phyloP scores from a whole-genome alignment of 2,888 invertebrate genomes.

The Pherbina coryleti region DNA sequence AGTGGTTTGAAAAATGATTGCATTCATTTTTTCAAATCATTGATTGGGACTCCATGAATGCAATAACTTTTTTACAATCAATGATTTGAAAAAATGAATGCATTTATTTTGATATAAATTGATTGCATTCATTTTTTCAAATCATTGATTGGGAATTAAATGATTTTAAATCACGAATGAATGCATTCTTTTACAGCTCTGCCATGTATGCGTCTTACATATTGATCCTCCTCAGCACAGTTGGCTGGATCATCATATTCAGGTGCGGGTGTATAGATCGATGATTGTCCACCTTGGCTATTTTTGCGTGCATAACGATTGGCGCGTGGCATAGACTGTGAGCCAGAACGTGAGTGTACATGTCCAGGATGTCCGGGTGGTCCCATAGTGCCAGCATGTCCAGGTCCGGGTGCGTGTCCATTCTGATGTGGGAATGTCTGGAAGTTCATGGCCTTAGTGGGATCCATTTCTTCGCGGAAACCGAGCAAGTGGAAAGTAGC shows the following conservation, averaged over 20 bases:
- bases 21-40: too few relatives aligned
- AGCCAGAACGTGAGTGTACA: slow-evolving; percentile 86
- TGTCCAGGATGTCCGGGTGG: slow-evolving; percentile 84
- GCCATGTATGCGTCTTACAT: slow-evolving; percentile 71
- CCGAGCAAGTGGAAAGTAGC: slow-evolving; percentile 96
- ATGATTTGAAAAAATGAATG: too few relatives aligned
- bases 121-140: too few relatives aligned
- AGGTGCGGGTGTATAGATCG: slow-evolving; percentile 85
- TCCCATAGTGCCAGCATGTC: slow-evolving; percentile 85
- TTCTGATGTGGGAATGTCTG: slow-evolving; percentile 86
- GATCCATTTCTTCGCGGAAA: slow-evolving; percentile 96
- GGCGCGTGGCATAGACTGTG: slow-evolving; percentile 88
- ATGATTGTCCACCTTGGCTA: slow-evolving; percentile 85
- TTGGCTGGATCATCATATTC: slow-evolving; percentile 95
- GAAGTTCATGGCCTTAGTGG: slow-evolving; percentile 88
- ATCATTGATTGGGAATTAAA: too few relatives aligned
- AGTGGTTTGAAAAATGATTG: too few relatives aligned
- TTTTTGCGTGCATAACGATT: slow-evolving; percentile 80
- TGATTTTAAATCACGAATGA: too few relatives aligned
- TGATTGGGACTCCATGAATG: too few relatives aligned
- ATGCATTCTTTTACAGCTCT: too few relatives aligned
- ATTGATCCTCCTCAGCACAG: slow-evolving; percentile 92
- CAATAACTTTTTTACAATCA: too few relatives aligned
- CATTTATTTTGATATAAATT: too few relatives aligned
- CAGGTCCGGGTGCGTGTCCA: slow-evolving; percentile 74